Percentiles rank a stretch among this genome's conserved stretches.
Evolutionary conservation across 1,140 invertebrate species (phyloP).

Genomic region (Danaus plexippus): DNA sequence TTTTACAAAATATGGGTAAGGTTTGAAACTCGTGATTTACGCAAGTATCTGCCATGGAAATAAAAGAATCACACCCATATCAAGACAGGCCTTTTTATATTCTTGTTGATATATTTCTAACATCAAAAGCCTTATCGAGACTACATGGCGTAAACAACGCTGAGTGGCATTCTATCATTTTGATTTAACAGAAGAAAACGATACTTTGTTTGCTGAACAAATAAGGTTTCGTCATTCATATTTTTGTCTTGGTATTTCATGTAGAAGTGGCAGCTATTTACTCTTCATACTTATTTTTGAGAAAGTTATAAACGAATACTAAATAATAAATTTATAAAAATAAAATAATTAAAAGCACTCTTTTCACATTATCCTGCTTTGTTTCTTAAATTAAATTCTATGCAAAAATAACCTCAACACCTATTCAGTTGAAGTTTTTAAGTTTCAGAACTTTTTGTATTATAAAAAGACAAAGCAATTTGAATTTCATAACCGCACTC

Average conservation of each 20-base stretch:
- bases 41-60: constrained; percentile 15
- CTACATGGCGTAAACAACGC: constrained; percentile 21
- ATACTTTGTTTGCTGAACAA: neutral
- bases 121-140: constrained; percentile 22
- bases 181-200: neutral
- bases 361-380: too few species aligned
- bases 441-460: constrained; percentile 17
- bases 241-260: too few species aligned
- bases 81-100: constrained; percentile 17
- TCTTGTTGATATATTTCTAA: constrained; percentile 22
- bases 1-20: too few species aligned
- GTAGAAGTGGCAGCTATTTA: too few species aligned
- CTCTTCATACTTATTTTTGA: too few species aligned
- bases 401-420: constrained; percentile 11
- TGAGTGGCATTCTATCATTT: constrained; percentile 15
- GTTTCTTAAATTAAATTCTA: too few species aligned
- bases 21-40: too few species aligned
- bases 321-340: too few species aligned
- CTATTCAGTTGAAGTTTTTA: constrained; percentile 19
- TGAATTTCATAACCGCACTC: constrained; percentile 17
- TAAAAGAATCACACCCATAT: constrained; percentile 42
- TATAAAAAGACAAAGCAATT: constrained; percentile 22
- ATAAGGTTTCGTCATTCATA: too few species aligned
- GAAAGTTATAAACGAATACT: too few species aligned
- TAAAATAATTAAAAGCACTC: too few species aligned